A percentile compares a stretch with the other conserved stretches of the same genome.
Evolutionary conservation across 1,140 invertebrate genomes (phyloP).

Genomic region (Antheraea pernyi): DNA sequence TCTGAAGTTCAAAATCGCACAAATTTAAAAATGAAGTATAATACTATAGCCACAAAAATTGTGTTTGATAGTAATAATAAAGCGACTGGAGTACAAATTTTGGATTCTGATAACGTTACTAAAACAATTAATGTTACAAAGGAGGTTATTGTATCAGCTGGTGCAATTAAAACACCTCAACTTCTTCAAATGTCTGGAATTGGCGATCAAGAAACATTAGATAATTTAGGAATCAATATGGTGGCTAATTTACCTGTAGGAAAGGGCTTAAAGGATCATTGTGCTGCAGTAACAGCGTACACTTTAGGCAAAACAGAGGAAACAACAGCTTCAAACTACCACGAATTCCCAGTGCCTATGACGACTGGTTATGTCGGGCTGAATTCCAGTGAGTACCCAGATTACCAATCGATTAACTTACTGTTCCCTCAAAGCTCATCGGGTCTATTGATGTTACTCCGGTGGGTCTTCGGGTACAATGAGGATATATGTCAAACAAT

Average conservation of each 20-base stretch:
- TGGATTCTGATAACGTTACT: slow-evolving; percentile 61
- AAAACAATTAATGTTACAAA: slow-evolving; percentile 14
- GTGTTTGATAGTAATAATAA: slow-evolving; percentile 59
- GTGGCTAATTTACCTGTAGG: slow-evolving; percentile 18
- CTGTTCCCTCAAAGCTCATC: slow-evolving; percentile 13
- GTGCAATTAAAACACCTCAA: slow-evolving; percentile 16
- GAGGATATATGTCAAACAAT: slow-evolving; percentile 12
- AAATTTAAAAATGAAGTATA: slow-evolving; percentile 84
- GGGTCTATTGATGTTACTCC: slow-evolving; percentile 14
- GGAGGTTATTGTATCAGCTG: slow-evolving; percentile 18
- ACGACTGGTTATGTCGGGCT: slow-evolving; percentile 4
- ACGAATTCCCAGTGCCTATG: slow-evolving; percentile 9
- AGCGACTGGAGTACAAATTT: slow-evolving; percentile 18
- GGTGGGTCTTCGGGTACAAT: slow-evolving; percentile 11
- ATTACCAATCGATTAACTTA: slow-evolving; percentile 20
- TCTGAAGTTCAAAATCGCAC: slow-evolving; percentile 80
- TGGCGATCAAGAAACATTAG: slow-evolving; percentile 5
- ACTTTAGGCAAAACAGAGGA: neutral
- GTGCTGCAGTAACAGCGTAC: neutral
- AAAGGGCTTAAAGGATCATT: slow-evolving; percentile 17
- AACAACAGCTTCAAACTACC: neutral
- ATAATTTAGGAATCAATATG: slow-evolving; percentile 6
- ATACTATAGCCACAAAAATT: slow-evolving; percentile 80
- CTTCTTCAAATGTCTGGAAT: slow-evolving; percentile 19
- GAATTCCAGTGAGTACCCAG: slow-evolving; percentile 5